Conservation (phyloP, 2,797 vertebrate genomes). For the Bryconaethiops microstoma region DNA sequence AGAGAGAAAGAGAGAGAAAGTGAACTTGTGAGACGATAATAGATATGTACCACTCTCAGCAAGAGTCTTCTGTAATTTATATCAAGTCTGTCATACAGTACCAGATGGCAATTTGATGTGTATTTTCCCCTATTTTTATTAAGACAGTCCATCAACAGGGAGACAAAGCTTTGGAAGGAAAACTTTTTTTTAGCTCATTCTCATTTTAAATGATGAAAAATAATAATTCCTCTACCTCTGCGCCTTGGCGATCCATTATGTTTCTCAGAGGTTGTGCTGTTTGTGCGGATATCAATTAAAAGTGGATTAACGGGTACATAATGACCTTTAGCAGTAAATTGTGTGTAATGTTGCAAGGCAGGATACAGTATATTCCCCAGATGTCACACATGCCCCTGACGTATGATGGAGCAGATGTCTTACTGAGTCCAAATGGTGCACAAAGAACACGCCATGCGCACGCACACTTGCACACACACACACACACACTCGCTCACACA, state of each 20-base stretch:
- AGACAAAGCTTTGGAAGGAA: slow-evolving; percentile 49
- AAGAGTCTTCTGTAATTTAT: slow-evolving; percentile 59
- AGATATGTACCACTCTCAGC: slow-evolving; percentile 58
- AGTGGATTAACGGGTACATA: slow-evolving; percentile 88
- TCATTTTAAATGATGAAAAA: slow-evolving; percentile 74
- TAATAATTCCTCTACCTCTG: slow-evolving; percentile 76
- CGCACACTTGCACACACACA: slow-evolving; percentile 41
- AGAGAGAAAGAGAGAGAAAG: slow-evolving; percentile 32
- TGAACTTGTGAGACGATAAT: slow-evolving; percentile 56
- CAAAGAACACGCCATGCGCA: slow-evolving; percentile 67
- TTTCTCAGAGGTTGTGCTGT: slow-evolving; percentile 84
- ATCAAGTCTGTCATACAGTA: slow-evolving; percentile 57
- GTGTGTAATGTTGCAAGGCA: slow-evolving; percentile 89
- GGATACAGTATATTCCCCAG: slow-evolving; percentile 89
- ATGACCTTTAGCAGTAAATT: slow-evolving; percentile 91
- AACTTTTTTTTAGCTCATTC: slow-evolving; percentile 44
- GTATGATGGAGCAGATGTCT: slow-evolving; percentile 89
- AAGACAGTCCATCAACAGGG: slow-evolving; percentile 57
- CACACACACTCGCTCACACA: slow-evolving; percentile 63
- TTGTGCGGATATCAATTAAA: slow-evolving; percentile 88
- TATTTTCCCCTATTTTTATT: slow-evolving; percentile 63
- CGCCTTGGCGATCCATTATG: slow-evolving; percentile 78
- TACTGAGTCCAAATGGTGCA: slow-evolving; percentile 83
- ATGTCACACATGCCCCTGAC: slow-evolving; percentile 86
- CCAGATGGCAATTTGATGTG: slow-evolving; percentile 64